Evolutionary conservation across 35 echinoderm and acorn worm genomes (phyloP), one percentile per base, ranked within the genome.

Genomic region (Ophioderma brevispina): DNA sequence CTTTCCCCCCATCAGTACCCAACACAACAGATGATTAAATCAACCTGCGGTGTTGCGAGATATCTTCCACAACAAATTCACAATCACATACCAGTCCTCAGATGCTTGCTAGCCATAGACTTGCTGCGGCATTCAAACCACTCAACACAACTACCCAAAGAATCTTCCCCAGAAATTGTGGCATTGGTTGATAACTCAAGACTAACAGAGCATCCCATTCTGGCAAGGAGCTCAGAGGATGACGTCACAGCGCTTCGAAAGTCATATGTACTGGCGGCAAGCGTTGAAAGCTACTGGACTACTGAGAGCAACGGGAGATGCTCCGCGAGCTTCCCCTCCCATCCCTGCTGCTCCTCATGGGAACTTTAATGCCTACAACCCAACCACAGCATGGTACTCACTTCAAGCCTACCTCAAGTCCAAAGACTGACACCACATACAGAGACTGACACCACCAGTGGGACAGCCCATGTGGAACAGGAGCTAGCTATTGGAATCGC

Each of bases 381-480:
- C n/a, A n/a, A n/a, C n/a, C n/a, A n/a, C n/a, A 46, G 17, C 41
- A 46, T 46, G 41, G 41, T 46, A 46, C 59, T 2, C 81, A 39
- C 31, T 85, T 85, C 33, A 85, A 85, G 70, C 83, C 83, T 34
- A 37, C 83, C 83, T 64, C 31, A 52, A 63, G 83, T 85, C 15
- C 83, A 85, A 40, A 52, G 83, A 52, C 28, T 70, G 6, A 70
- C 59, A 70, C 83, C 83, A n/a, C n/a, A n/a, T n/a, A n/a, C n/a
- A n/a, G n/a, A n/a, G n/a, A n/a, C n/a, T n/a, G n/a, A n/a, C n/a
- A 64, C 83, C 83, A 34, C 32, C 25, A 21, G 25, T 23, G 35
- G 83, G 83, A 13, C 83, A 85, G 43, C 3, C 83, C 43, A 64
- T 70, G n/a, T 85, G 83, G 83, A 85, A 85, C 52, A 59, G 13